phyloP scores from a whole-genome alignment of 1,140 invertebrate genomes.

The Ridgeia piscesae region DNA sequence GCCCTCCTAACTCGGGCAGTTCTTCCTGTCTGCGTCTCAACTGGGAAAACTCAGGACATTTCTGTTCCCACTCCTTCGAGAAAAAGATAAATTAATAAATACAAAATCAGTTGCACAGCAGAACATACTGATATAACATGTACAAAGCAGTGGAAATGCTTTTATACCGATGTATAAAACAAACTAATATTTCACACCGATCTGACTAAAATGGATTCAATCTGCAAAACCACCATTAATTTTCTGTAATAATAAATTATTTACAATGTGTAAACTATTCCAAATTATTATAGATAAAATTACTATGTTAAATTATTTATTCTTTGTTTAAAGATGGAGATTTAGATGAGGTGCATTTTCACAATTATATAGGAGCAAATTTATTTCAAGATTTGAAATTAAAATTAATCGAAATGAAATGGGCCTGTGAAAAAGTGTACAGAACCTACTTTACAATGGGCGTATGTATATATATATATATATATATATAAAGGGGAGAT shows the following conservation, averaged over 20 bases:
- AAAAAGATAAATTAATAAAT: not conserved
- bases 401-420: not conserved
- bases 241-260: not conserved
- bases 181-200: not conserved
- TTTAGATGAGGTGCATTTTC: not conserved
- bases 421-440: not conserved
- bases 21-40: slow-evolving; percentile 67
- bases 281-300: not conserved
- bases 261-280: not conserved
- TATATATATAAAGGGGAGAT: too few species aligned
- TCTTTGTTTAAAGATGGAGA: not conserved
- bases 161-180: not conserved
- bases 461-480: too few species aligned
- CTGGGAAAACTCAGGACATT: slow-evolving; percentile 63
- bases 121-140: too few species aligned
- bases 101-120: too few species aligned
- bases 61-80: slow-evolving; percentile 63
- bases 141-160: too few species aligned
- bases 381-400: not conserved
- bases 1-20: slow-evolving; percentile 68
- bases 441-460: not conserved
- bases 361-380: not conserved
- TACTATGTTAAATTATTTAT: not conserved
- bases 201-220: not conserved
- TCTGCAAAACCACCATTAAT: slow-evolving; percentile 5